Evolutionary conservation across 2,113 vertebrate genomes (phyloP).

Genomic region (Pampusana beccarii): DNA sequence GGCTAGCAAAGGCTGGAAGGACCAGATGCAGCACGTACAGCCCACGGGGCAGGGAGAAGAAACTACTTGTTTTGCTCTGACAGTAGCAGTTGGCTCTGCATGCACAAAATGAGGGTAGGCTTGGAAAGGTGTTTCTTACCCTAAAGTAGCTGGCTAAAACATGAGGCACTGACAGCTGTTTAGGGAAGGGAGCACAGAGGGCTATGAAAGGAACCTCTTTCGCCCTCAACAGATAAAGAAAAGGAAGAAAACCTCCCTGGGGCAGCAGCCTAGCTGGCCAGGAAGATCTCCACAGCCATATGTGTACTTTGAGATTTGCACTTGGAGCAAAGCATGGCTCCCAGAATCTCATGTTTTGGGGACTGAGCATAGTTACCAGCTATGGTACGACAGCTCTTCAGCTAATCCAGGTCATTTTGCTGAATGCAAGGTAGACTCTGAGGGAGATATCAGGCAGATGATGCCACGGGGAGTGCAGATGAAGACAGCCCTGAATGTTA

Average conservation of each 20-base stretch:
- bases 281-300: not conserved
- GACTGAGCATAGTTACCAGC: not conserved
- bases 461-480: not conserved
- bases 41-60: not conserved
- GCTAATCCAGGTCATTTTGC: not conserved
- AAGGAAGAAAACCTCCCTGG: not conserved
- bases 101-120: not conserved
- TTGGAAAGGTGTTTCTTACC: not conserved
- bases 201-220: not conserved
- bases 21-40: conserved; percentile 32
- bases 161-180: not conserved
- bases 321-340: not conserved
- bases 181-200: not conserved
- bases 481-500: not conserved
- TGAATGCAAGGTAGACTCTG: not conserved
- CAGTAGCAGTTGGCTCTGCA: not conserved
- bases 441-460: not conserved
- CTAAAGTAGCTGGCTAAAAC: not conserved
- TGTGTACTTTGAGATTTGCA: not conserved
- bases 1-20: not conserved
- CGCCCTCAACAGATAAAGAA: not conserved
- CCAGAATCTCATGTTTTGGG: not conserved
- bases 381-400: not conserved
- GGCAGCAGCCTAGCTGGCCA: not conserved
- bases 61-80: not conserved